Evolutionary conservation across 2,888 invertebrate species (phyloP).

Genomic region (Eulithis testata): DNA sequence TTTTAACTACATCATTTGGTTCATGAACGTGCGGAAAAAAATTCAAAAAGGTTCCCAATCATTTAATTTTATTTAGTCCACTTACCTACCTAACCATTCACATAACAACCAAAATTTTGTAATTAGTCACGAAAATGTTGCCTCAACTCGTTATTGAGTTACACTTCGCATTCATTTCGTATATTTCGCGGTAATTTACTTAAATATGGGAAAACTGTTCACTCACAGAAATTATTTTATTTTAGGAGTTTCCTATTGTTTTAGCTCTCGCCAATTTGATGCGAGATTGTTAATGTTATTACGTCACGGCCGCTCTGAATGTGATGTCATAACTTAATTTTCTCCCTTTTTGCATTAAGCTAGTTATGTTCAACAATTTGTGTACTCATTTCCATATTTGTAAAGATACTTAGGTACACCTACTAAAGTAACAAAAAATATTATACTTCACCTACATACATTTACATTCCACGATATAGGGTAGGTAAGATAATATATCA

Average conservation of each 20-base stretch:
- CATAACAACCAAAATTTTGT: not conserved
- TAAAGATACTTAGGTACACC: no score
- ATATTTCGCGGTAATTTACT: constrained; percentile 52
- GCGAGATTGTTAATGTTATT: constrained; percentile 46
- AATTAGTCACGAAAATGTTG: constrained; percentile 8
- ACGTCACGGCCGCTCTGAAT: constrained; percentile 33
- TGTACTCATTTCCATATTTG: no score
- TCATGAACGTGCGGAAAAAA: no score
- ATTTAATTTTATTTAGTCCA: not conserved
- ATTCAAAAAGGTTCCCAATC: no score
- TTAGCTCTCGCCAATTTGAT: constrained; percentile 41
- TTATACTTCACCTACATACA: no score
- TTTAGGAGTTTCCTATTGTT: constrained; percentile 27
- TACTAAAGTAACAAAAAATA: no score
- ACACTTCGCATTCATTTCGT: constrained; percentile 29
- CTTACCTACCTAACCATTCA: not conserved
- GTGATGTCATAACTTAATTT: constrained; percentile 37
- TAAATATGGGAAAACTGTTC: constrained; percentile 40
- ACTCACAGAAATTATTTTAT: constrained; percentile 18
- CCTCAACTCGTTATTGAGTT: constrained; percentile 36
- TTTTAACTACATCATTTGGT: no score
- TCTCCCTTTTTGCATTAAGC: constrained; percentile 37
- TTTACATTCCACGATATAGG: no score
- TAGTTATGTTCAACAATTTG: not conserved
- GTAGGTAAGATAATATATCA: no score